These are phyloP conservation scores for Gulo gulo DNA, from an alignment of 2,113 vertebrate species.

Conservation along the genomic window DNA sequence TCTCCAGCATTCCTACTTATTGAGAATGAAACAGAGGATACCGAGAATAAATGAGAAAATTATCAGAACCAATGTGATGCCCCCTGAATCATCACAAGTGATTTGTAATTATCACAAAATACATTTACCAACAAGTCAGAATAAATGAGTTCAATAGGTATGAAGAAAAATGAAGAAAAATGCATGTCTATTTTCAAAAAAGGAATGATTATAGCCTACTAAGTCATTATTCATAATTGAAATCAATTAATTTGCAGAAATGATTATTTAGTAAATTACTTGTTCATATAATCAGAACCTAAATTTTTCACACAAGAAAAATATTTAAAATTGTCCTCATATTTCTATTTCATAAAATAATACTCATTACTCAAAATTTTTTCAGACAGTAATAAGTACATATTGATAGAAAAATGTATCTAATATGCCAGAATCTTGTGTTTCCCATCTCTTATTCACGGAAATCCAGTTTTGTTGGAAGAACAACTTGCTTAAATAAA, in stretches of 20 bases:
- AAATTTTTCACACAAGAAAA: background rate
- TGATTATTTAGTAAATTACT: slow-evolving; percentile 47
- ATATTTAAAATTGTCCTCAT: background rate
- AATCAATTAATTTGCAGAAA: background rate
- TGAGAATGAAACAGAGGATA: background rate
- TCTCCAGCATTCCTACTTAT: background rate
- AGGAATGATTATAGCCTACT: background rate
- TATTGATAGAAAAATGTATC: background rate
- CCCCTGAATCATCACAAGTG: background rate
- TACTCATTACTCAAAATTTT: background rate
- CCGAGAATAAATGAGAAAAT: slow-evolving; percentile 12
- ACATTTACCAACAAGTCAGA: slow-evolving; percentile 9
- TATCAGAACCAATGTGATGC: background rate
- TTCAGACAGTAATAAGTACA: background rate
- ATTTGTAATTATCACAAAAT: slow-evolving; percentile 9
- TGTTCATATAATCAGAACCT: background rate
- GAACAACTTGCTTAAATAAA: background rate
- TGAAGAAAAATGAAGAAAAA: background rate
- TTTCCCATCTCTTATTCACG: background rate
- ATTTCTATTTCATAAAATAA: background rate
- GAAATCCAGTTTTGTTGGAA: background rate
- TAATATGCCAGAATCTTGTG: background rate
- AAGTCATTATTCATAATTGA: slow-evolving; percentile 43
- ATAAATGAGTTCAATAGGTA: background rate
- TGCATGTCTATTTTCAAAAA: background rate